Base-by-base conservation (phyloP, 2,888 invertebrate genomes). In the Troilus luridus region DNA sequence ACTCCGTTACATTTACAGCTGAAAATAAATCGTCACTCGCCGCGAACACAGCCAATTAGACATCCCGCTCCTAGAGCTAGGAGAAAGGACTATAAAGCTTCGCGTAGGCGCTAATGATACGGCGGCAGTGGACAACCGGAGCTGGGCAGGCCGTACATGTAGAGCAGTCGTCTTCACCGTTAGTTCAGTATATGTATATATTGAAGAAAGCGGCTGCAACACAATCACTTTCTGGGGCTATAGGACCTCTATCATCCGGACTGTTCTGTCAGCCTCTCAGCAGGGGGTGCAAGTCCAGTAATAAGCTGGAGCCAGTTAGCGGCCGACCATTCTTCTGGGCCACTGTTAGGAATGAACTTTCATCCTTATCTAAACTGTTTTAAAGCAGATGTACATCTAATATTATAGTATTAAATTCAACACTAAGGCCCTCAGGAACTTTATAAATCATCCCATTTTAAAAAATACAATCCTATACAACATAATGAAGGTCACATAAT, bases 191-290 rank as follows among this genome's bases (percentile, higher is more conserved):
- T 21, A 21, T 81, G 21, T 19, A 81, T 54, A 6, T 19, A 17
- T 7, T 19, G 81, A 54, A 81, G 85, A 56, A 85, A 85, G 85
- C 85, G 56, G 85, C 56, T n/a, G n/a, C 11, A 21, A 12, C 56
- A 58, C 85, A 85, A 85, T 85, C 56, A 85, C 85, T 85, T 85
- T 85, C 85, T n/a, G 41, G 21, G n/a, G 56, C 67, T 56, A 85
- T 85, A 21, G 85, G 21, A 11, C n/a, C 11, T 1, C 19, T 56
- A n/a, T 85, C 56, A 56, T 85, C 85, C 56, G 11, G 54, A 0
- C 56, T 56, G 7, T 12, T 41, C n/a, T 58, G 7, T 0, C 12
- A 12, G n/a, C n/a, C 12, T 41, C 85, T n/a, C 85, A n/a, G 21
- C 56, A 9, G 56, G 85, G 54, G 54, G 19, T 41, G 41, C 9